A percentile compares a stretch with the other conserved stretches of the same genome.
Evolutionary conservation across 2,797 vertebrate species (phyloP).

Genomic region (Hipposideros larvatus): DNA sequence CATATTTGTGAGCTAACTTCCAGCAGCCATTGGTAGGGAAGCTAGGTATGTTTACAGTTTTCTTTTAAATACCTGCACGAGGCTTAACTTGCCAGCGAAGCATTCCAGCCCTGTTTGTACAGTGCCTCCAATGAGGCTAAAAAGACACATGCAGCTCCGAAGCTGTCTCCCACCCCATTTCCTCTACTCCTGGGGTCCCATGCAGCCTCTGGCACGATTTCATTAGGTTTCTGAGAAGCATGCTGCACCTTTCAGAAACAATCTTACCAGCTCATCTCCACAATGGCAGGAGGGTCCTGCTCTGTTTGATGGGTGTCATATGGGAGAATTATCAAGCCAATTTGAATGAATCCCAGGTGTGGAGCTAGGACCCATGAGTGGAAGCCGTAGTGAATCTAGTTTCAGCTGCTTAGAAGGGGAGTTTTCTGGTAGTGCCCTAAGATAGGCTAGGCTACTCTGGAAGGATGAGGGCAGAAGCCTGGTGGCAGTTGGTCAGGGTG

Average conservation of each 20-base stretch:
- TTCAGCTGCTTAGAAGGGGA: background rate
- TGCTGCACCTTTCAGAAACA: background rate
- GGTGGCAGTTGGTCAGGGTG: background rate
- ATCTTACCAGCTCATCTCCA: background rate
- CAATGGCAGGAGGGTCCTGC: background rate
- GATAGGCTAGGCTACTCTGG: background rate
- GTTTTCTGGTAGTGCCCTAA: background rate
- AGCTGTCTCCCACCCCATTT: background rate
- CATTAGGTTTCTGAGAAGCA: background rate
- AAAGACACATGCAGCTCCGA: background rate
- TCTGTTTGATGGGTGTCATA: background rate
- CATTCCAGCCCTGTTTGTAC: background rate
- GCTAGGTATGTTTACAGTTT: background rate
- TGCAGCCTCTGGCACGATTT: background rate
- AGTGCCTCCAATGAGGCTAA: background rate
- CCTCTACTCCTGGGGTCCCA: background rate
- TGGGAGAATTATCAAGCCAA: background rate
- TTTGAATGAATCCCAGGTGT: background rate
- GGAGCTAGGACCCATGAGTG: background rate
- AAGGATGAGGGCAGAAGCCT: background rate
- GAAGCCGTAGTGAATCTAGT: background rate
- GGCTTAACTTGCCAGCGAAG: constrained; percentile 2
- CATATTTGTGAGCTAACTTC: background rate
- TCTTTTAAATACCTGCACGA: constrained; percentile 19
- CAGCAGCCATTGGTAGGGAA: background rate